Percentiles rank a stretch among this genome's conserved stretches.
These are phyloP conservation scores for Dendroctonus ponderosae DNA, from an alignment of 1,140 invertebrate species.

Conservation along the genomic window DNA sequence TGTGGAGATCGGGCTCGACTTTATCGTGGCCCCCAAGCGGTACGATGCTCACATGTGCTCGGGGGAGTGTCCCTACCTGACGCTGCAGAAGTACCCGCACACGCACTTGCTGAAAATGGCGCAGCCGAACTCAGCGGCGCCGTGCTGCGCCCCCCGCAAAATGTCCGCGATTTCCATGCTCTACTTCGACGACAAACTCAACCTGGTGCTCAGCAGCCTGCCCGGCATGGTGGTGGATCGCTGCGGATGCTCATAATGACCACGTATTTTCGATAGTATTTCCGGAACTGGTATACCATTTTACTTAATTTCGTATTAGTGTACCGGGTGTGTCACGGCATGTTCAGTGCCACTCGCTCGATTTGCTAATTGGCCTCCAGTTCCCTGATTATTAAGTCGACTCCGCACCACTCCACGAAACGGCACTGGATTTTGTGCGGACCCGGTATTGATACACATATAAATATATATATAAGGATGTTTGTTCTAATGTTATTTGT, in stretches of 20 bases:
- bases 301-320: constrained; percentile 4
- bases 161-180: constrained; percentile 89
- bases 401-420: not conserved
- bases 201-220: constrained; percentile 84
- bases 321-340: not conserved
- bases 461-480: no score
- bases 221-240: constrained; percentile 91
- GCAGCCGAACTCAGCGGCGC: constrained; percentile 66
- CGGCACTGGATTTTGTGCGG: no score
- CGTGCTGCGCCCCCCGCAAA: constrained; percentile 87
- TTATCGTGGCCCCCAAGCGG: constrained; percentile 93
- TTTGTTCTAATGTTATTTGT: no score
- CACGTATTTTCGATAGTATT: constrained; percentile 1
- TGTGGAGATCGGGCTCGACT: constrained; percentile 95
- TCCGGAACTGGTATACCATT: not conserved
- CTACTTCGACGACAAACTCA: constrained; percentile 85
- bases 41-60: constrained; percentile 97
- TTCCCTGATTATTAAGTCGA: not conserved
- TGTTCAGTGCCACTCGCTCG: no score
- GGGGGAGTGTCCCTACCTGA: constrained; percentile 89
- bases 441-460: no score
- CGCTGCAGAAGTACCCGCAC: constrained; percentile 88
- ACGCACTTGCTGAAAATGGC: constrained; percentile 87
- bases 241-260: constrained; percentile 82
- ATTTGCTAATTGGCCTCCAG: not conserved